Base-by-base conservation (phyloP, 1,140 invertebrate genomes). In the Drosophila mojavensis region DNA sequence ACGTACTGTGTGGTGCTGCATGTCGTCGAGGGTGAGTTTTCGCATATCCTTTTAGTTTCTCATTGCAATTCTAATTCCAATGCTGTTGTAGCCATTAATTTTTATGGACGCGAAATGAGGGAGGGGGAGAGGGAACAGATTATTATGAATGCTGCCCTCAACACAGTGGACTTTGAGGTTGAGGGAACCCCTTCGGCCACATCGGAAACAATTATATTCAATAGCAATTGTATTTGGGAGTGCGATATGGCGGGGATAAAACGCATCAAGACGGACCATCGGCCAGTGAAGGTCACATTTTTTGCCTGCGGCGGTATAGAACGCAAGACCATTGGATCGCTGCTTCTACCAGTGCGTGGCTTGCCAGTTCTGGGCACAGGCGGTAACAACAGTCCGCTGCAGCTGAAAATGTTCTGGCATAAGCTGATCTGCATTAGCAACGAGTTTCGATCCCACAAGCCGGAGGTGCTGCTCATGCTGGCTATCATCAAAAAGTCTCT, bases 191-290 rank as follows among this genome's bases (percentile, higher is more conserved):
- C 72, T 3, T 78, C 78, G 2, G 36, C 48, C n/a, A 66, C 71
- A 15, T 30, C 70, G 4, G 74, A 79, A 54, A 64, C 78, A 1
- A 75, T 90, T 3, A 75, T 91, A 10, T 91, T 91, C 47, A 91
- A 91, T 51, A 91, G 90, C 66, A 91, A 91, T 51, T 91, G 90
- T 47, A 82, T 91, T 47, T 91, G 90, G 90, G 90, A 91, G 48
- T 84, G 85, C 17, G 86, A 88, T 20, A 71, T 91, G 41, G 59
- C 71, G 0, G 90, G 88, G 4, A 76, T 91, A 13, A 91, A 91
- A 59, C 80, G 86, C 36, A 84, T 91, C 7, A 91, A 91, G 58
- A 91, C 86, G 0, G 90, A 91, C 10, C 88, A 91, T 56, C 80
- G 90, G 0, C 90, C 90, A 6, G 81, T 91, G 0, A 91, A 91